Evolutionary conservation across 2,797 vertebrate species (phyloP).

Genomic region (Hafferia zeledoni): DNA sequence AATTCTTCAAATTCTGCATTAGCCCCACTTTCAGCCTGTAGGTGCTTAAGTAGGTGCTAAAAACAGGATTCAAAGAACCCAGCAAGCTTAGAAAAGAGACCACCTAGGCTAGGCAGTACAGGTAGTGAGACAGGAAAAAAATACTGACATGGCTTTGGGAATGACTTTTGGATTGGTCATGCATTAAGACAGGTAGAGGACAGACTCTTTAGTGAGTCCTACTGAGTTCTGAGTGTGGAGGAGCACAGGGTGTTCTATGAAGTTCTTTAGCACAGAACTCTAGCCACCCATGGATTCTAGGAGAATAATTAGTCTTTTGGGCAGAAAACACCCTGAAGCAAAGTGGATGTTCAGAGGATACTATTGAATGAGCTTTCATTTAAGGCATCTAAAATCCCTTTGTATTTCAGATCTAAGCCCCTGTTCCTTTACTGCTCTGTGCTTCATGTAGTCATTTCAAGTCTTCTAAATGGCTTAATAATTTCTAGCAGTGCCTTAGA

Average conservation of each 20-base stretch:
- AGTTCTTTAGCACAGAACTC: background rate
- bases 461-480: conserved; percentile 3
- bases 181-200: background rate
- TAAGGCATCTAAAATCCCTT: background rate
- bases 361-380: background rate
- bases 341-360: background rate
- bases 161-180: background rate
- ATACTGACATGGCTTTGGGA: background rate
- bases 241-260: background rate
- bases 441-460: background rate
- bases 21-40: background rate
- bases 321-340: background rate
- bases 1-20: background rate
- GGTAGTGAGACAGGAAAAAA: background rate
- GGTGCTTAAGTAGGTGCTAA: background rate
- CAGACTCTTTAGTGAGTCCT: background rate
- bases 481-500: background rate
- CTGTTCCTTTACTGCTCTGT: background rate
- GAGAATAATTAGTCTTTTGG: background rate
- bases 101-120: background rate
- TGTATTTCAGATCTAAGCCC: background rate
- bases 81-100: background rate
- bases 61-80: background rate
- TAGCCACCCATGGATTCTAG: background rate
- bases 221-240: background rate